Base-by-base conservation (phyloP, 2,888 invertebrate species). In the Acanthopleura granulata region DNA sequence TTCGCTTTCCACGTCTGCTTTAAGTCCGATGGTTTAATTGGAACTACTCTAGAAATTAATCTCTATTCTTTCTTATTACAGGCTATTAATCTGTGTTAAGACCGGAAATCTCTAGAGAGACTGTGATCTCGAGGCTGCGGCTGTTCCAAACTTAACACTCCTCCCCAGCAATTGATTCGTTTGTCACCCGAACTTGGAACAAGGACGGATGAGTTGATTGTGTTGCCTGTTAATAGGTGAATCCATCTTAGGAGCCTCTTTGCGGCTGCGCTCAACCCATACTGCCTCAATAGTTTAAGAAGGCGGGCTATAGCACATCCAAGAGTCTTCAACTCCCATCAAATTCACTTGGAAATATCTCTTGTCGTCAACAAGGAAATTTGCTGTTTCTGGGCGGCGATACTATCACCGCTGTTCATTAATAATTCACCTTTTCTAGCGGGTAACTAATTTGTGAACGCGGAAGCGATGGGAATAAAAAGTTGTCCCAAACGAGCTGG, bases 261-360 rank as follows among this genome's bases (percentile, higher is more conserved):
- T 57, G 57, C 22, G 18, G 25, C 22, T 66, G 29, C 66, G 66
- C 15, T 27, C 29, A 25, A 27, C 6, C 22, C 22, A 66, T 12
- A 25, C 29, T 66, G 6, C 25, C 25, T 27, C 25, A 27, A 66
- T 66, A 3, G 29, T 27, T 66, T 14, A 16, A 66, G 16, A 27
- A 66, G 66, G 29, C 22, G 66, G 66, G 6, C 22, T 66, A 27
- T 40, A 40, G 40, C 40, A 40, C 40, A 25, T 66, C 29, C 22
- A 66, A 66, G 66, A 66, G 66, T 66, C 66, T 27, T 27, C 66
- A 66, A 66, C 66, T 66, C 66, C 29, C 66, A 66, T 66, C 66
- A 66, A 66, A 66, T 66, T 66, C 66, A 66, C 66, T 66, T 66
- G 66, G 29, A 66, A 66, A 27, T 66, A 27, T 25, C 29, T 18